Percentiles rank a stretch among this genome's conserved stretches.
Evolutionary conservation across 2,888 invertebrate genomes (phyloP).

Genomic region (Branchipolynoe longqiensis): DNA sequence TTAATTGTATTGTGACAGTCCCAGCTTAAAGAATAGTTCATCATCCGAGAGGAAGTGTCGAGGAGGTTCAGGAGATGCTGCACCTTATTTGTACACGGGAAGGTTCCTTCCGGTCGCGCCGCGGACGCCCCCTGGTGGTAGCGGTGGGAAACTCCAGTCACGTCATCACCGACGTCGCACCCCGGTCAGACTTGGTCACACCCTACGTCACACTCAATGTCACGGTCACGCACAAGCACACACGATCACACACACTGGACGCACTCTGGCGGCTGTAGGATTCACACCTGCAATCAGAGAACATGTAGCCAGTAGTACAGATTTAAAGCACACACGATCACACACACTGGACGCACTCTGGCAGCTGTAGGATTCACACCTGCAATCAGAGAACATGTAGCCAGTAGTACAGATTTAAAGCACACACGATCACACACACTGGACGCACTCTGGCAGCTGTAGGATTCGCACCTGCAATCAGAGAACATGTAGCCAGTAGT

Average conservation of each 20-base stretch:
- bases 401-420: not conserved
- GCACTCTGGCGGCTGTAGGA: slow-evolving; percentile 34
- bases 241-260: slow-evolving; percentile 27
- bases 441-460: slow-evolving; percentile 34
- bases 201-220: not conserved
- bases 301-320: not conserved
- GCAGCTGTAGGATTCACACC: slow-evolving; percentile 32
- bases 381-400: not conserved
- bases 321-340: slow-evolving; percentile 40
- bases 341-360: slow-evolving; percentile 20
- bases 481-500: not conserved
- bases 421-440: slow-evolving; percentile 31
- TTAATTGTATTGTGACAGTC: too few relatives aligned
- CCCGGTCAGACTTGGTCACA: not conserved
- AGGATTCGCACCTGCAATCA: slow-evolving; percentile 25
- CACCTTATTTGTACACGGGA: slow-evolving; percentile 17
- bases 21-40: too few relatives aligned
- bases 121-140: not conserved
- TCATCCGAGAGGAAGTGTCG: not conserved
- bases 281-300: slow-evolving; percentile 14
- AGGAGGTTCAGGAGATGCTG: slow-evolving; percentile 15
- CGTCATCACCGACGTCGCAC: not conserved
- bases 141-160: not conserved
- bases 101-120: not conserved
- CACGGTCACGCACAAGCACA: slow-evolving; percentile 33